phyloP scores from a whole-genome alignment of 2,113 vertebrate species.

The Falcunculus frontatus region DNA sequence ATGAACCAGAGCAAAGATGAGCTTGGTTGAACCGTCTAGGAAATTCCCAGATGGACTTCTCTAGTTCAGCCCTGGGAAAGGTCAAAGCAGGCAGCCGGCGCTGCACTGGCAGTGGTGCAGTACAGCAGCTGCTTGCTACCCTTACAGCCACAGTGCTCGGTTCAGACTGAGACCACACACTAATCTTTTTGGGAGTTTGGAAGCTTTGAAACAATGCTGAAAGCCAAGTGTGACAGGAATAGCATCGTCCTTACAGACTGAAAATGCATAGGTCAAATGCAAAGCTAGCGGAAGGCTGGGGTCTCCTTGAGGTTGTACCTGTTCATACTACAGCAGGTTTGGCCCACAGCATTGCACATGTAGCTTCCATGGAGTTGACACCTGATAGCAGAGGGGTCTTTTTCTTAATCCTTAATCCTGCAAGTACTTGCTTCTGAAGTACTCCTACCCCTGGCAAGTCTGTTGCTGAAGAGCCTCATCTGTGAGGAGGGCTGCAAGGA shows the following conservation, averaged over 20 bases:
- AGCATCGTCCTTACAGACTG: not conserved
- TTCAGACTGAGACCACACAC: not conserved
- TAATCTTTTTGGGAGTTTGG: not conserved
- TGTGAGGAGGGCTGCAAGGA: not conserved
- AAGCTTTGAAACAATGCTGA: not conserved
- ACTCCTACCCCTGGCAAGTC: not conserved
- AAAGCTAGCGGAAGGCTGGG: not conserved
- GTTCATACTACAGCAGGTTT: not conserved
- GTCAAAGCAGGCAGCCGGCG: not conserved
- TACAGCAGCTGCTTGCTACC: not conserved
- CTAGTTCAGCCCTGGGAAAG: not conserved
- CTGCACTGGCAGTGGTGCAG: not conserved
- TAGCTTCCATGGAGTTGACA: not conserved
- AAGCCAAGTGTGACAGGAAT: not conserved
- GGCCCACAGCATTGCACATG: rapidly evolving
- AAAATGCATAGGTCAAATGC: not conserved
- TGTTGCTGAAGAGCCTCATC: not conserved
- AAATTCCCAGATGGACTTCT: not conserved
- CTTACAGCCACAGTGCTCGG: not conserved
- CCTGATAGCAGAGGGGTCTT: rapidly evolving
- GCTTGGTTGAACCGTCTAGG: not conserved
- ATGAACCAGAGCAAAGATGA: not conserved
- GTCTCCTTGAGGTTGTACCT: not conserved
- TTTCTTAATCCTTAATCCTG: not conserved
- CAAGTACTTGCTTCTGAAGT: not conserved